Evolutionary conservation across 1,140 invertebrate genomes (phyloP), one percentile per base, ranked within the genome.

Genomic region (Lerema accius): DNA sequence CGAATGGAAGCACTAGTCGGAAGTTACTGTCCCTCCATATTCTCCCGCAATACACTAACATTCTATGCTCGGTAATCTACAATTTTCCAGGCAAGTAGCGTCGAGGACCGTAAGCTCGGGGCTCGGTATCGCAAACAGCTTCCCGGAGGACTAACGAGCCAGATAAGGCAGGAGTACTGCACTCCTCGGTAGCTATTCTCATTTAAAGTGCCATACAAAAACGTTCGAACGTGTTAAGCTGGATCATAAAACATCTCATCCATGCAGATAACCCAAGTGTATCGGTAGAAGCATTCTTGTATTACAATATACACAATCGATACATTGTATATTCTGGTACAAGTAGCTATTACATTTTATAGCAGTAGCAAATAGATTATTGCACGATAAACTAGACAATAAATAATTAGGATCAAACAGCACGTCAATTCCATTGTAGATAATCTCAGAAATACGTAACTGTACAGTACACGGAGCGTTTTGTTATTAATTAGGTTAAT

Each of bases 141-240:
- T 80, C 72, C 75, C 66, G 60, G 48, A 72, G 73, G 69, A 80
- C 78, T 78, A 80, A 80, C 73, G 78, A 80, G 71, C 65, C 43
- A 69, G 78, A 80, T 78, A 80, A 80, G 73, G 56, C 69, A 15
- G 49, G 63, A 66, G 61, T 45, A 43, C 67, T 55, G 63, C 61
- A 63, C 67, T 49, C 58, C 43, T 42, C 59, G 60, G 62, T 50
- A 56, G 46, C 63, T 58, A 49, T 26, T 46, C 50, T 55, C 45
- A 51, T 59, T 59, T 65, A 59, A 65, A 45, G 46, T 35, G 17
- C 48, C 28, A 39, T 73, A 51, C 40, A 60, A 46, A 46, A 58
- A 45, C 55, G 42, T 45, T 46, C 16, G 42, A 42, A 35, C 15
- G 26, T 58, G 32, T 58, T 58, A 58, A 43, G 55, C 32, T 46